A percentile compares a stretch with the other conserved stretches of the same genome.
Evolutionary conservation across 2,113 vertebrate species (phyloP).

Genomic region (Irena cyanogastra): DNA sequence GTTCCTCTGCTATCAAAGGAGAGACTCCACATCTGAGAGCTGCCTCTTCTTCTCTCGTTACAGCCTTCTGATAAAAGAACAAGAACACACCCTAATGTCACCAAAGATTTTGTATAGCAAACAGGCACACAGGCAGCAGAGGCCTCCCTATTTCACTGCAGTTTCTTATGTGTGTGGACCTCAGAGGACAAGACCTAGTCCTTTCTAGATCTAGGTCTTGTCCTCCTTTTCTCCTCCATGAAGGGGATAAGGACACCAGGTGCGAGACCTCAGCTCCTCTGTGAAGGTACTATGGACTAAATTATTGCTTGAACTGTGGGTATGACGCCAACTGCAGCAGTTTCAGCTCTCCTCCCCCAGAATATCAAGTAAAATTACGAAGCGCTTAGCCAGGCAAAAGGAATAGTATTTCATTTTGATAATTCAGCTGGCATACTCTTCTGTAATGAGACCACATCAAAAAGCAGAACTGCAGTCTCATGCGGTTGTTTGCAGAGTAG

Average conservation of each 20-base stretch:
- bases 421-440: background rate
- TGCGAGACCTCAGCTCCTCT: background rate
- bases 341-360: background rate
- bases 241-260: background rate
- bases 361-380: background rate
- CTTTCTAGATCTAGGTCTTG: background rate
- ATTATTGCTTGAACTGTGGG: background rate
- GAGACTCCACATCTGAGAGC: background rate
- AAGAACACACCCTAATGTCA: background rate
- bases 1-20: background rate
- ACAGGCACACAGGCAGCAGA: background rate
- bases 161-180: background rate
- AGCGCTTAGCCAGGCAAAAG: background rate
- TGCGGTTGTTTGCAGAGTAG: conserved; percentile 26
- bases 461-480: conserved; percentile 61
- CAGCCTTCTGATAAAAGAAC: background rate
- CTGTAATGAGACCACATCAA: conserved; percentile 42
- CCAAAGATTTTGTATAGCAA: background rate
- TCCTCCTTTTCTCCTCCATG: background rate
- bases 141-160: background rate
- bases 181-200: background rate
- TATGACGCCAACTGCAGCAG: background rate
- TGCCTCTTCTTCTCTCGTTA: background rate
- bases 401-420: background rate
- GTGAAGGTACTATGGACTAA: background rate